Conservation (phyloP, 2,797 vertebrate genomes). For the Xiphorhynchus erythropygius region DNA sequence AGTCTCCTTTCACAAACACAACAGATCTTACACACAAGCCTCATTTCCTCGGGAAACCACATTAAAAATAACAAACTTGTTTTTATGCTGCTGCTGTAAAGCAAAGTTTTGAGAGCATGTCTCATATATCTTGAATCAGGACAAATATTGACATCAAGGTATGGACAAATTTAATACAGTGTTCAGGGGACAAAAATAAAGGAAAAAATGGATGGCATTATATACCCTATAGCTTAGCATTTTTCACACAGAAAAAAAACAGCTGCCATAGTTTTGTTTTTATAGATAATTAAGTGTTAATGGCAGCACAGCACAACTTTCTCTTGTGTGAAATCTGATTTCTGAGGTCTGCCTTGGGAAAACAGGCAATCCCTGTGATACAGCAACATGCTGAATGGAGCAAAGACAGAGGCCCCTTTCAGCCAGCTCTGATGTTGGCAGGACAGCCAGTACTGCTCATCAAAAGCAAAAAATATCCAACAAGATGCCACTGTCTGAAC, state of each 20-base stretch:
- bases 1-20: background rate
- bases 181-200: fast-evolving
- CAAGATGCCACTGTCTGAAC: background rate
- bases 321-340: constrained; percentile 16
- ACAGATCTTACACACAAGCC: background rate
- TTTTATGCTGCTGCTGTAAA: background rate
- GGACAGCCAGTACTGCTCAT: background rate
- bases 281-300: background rate
- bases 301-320: background rate
- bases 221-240: background rate
- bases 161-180: background rate
- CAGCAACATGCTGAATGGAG: background rate
- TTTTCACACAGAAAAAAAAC: background rate
- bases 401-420: constrained; percentile 26
- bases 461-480: background rate
- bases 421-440: constrained; percentile 14
- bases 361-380: background rate
- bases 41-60: constrained; percentile 51
- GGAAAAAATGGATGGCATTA: background rate
- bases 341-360: constrained; percentile 25
- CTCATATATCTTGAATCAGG: background rate
- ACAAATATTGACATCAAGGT: background rate
- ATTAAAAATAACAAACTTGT: constrained; percentile 14
- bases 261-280: background rate
- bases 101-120: background rate